Evolutionary conservation across 2,888 invertebrate genomes (phyloP).

Genomic region (Drosophila histrio): DNA sequence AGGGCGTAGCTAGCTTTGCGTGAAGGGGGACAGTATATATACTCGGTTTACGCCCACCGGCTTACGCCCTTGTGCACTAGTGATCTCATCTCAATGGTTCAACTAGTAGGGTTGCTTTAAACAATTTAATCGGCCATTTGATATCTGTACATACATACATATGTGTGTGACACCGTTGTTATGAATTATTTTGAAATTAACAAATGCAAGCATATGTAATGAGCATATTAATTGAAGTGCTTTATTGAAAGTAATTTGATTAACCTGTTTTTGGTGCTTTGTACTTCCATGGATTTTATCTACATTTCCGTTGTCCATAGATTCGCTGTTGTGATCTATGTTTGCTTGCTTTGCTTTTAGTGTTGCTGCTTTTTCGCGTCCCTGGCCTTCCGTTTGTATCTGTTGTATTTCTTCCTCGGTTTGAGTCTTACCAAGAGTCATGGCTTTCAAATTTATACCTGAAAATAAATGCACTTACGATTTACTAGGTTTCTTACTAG

Average conservation of each 20-base stretch:
- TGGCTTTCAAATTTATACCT: constrained; percentile 31
- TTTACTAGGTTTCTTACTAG: not conserved
- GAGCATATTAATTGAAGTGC: not conserved
- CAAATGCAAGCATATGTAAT: not conserved
- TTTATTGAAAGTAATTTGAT: not conserved
- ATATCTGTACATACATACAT: not conserved
- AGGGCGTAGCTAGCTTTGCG: too few relatives aligned
- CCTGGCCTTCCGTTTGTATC: constrained; percentile 38
- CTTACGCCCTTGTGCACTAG: too few relatives aligned
- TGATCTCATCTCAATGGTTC: constrained; percentile 43
- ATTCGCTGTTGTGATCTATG: constrained; percentile 34
- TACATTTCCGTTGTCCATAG: constrained; percentile 45
- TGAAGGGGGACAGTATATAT: too few relatives aligned
- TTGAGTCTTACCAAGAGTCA: constrained; percentile 76
- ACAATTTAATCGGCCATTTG: not conserved
- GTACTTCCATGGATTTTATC: constrained; percentile 32
- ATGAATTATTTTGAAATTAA: not conserved
- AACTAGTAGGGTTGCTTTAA: constrained; percentile 1
- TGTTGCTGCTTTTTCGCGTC: constrained; percentile 29
- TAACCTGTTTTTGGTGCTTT: constrained; percentile 50
- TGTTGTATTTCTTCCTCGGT: constrained; percentile 63
- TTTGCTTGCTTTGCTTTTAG: constrained; percentile 18
- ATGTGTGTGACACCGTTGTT: not conserved
- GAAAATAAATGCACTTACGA: not conserved
- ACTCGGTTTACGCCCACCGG: too few relatives aligned